Conservation (phyloP, 2,797 vertebrate genomes). For the Sparidentex hasta region DNA sequence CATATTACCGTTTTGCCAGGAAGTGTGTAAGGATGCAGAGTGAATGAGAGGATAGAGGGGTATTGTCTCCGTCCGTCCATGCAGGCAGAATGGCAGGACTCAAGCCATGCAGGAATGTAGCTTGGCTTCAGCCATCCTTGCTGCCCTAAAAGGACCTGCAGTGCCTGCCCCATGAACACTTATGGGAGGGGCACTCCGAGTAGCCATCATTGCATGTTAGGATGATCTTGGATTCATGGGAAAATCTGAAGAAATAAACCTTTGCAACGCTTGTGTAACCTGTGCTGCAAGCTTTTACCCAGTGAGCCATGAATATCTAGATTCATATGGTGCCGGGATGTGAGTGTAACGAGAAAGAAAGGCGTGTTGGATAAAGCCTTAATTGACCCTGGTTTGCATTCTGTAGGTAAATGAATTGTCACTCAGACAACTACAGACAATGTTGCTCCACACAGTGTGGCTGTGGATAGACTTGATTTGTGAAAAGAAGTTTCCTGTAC, state of each 20-base stretch:
- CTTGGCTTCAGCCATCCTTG: conserved; percentile 25
- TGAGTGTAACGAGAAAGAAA: conserved; percentile 10
- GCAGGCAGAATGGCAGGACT: conserved; percentile 55
- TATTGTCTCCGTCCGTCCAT: conserved; percentile 70
- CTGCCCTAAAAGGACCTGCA: conserved; percentile 75
- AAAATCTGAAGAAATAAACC: conserved; percentile 39
- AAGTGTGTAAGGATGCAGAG: conserved; percentile 60
- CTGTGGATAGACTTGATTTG: conserved; percentile 21
- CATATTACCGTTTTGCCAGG: conserved; percentile 61
- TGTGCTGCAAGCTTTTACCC: conserved; percentile 26
- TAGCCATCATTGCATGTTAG: conserved; percentile 44
- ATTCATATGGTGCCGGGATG: conserved; percentile 23
- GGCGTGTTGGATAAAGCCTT: background rate
- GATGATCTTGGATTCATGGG: conserved; percentile 54
- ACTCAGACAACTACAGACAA: conserved; percentile 1
- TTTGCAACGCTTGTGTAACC: conserved; percentile 31
- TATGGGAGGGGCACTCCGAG: conserved; percentile 41
- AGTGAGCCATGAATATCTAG: conserved; percentile 23
- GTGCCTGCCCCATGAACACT: conserved; percentile 55
- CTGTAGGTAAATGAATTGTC: background rate
- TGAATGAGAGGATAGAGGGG: conserved; percentile 69
- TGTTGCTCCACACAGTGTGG: background rate
- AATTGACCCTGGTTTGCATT: background rate
- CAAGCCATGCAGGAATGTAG: conserved; percentile 51
- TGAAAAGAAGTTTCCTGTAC: conserved; percentile 18